phyloP scores from a whole-genome alignment of 2,888 invertebrate genomes.

The Pecten maximus region DNA sequence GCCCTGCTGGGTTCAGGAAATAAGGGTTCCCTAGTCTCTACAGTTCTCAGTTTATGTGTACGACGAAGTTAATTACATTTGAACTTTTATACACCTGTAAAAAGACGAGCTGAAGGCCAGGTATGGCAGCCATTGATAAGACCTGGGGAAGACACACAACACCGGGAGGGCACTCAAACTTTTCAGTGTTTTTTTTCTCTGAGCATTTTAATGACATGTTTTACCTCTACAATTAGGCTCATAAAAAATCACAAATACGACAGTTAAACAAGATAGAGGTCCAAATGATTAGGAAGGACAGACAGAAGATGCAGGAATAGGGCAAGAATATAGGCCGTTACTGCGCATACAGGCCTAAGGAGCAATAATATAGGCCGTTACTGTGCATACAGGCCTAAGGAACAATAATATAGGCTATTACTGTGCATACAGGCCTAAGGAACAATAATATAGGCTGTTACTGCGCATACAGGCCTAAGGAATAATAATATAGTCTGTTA shows the following conservation, averaged over 20 bases:
- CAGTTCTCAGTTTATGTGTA: not conserved
- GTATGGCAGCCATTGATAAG: not conserved
- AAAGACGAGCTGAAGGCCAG: not conserved
- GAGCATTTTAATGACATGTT: not conserved
- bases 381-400: no score
- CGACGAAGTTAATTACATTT: not conserved
- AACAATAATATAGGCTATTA: no score
- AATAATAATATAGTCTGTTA: no score
- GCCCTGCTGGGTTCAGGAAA: not conserved
- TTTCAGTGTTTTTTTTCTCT: not conserved
- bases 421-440: no score
- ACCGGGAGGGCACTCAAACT: not conserved
- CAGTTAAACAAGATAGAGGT: not conserved
- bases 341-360: no score
- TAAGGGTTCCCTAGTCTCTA: not conserved
- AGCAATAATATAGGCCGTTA: no score
- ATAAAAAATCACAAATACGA: not conserved
- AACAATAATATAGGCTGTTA: no score
- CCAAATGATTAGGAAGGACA: not conserved
- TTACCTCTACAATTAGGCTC: not conserved
- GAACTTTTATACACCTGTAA: constrained; percentile 8
- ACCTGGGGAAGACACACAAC: not conserved
- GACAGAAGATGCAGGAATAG: not conserved
- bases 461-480: no score
- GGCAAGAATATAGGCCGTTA: no score